Evolutionary conservation across 2,797 vertebrate species (phyloP), one percentile per base, ranked within the genome.

Genomic region (Scarus forsteni): DNA sequence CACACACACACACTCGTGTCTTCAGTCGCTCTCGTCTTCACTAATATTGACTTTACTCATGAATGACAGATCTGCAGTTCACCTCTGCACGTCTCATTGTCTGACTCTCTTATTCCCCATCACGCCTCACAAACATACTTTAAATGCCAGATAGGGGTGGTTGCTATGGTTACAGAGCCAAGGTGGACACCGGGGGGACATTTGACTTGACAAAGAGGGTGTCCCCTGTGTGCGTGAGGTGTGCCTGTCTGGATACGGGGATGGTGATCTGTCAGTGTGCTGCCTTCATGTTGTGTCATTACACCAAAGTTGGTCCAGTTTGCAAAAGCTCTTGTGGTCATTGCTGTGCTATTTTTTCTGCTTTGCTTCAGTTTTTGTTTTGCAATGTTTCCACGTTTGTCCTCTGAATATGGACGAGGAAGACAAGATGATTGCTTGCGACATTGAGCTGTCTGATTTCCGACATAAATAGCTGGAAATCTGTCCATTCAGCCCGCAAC

Each of bases 1-100:
- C 66, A 50, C 8, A 60, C 38, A n/a, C 65, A 58, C 68, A 73
- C 60, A 50, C 66, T 55, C 4, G 27, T 27, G 27, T 65, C 60
- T 52, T 59, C 81, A 70, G 65, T 54, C 18, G 35, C 68, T 69
- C 79, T 83, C 79, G 40, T 79, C 80, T 83, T 73, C 85, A 88
- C 85, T 79, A 89, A 92, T 86, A 86, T 90, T 89, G 89, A 91
- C 88, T 89, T 66, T 79, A 66, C 71, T 80, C 13, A 9, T 88
- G 84, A 88, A 72, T 86, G 85, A 84, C 85, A 82, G 76, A 82
- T 85, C 78, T 78, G 68, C 75, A 60, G 53, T 50, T 74, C 13
- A 66, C 77, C 75, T 66, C 66, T 40, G 57, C 62, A 40, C 42
- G 43, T 69, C 86, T 87, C 80, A 85, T 90, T 87, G 82, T 88